These are phyloP conservation scores for Epinephelus coioides DNA, from an alignment of 2,797 vertebrate genomes.

Conservation along the genomic window DNA sequence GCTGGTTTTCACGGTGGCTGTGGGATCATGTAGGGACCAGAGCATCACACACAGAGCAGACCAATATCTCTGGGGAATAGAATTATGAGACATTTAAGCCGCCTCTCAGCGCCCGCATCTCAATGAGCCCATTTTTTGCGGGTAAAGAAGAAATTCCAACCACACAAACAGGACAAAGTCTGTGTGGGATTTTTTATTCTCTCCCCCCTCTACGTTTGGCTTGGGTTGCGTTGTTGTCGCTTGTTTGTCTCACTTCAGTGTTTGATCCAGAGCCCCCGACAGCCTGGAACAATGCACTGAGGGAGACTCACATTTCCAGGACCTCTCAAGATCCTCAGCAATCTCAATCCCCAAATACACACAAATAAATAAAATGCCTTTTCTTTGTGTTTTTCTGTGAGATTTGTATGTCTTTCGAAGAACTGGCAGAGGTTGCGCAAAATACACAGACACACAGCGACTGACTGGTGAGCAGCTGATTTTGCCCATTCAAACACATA, in stretches of 20 bases:
- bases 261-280: slow-evolving; percentile 67
- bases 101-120: slow-evolving; percentile 61
- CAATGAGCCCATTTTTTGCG: slow-evolving; percentile 43
- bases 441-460: slow-evolving; percentile 19
- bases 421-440: slow-evolving; percentile 33
- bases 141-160: slow-evolving; percentile 48
- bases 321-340: slow-evolving; percentile 25
- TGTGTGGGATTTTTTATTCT: slow-evolving; percentile 36
- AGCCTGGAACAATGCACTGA: slow-evolving; percentile 78
- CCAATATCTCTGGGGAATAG: slow-evolving; percentile 69
- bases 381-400: background rate
- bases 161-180: slow-evolving; percentile 51
- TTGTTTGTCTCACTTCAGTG: slow-evolving; percentile 80
- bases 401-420: slow-evolving; percentile 39
- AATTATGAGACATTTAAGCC: slow-evolving; percentile 77
- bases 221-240: slow-evolving; percentile 60
- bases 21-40: slow-evolving; percentile 50
- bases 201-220: slow-evolving; percentile 47
- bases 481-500: slow-evolving; percentile 51
- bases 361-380: background rate
- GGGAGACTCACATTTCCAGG: slow-evolving; percentile 53
- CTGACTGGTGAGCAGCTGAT: slow-evolving; percentile 40
- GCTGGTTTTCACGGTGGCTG: slow-evolving; percentile 40
- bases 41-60: slow-evolving; percentile 58
- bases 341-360: slow-evolving; percentile 1